Evolutionary conservation across 1,140 invertebrate genomes (phyloP).

Genomic region (Eriosoma lanigerum): DNA sequence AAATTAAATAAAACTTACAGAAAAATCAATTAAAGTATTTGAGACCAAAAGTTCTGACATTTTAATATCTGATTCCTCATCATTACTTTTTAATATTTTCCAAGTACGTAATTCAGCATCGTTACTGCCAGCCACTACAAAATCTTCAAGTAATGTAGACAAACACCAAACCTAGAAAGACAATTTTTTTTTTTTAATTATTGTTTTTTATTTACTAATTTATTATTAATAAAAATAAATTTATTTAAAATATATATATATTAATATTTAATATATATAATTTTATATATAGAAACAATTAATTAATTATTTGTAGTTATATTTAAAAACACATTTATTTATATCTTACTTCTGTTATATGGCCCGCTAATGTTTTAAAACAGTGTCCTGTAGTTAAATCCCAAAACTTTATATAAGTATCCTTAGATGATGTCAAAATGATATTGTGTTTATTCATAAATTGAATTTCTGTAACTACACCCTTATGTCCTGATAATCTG

Average conservation of each 20-base stretch:
- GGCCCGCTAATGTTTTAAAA: conserved; percentile 87
- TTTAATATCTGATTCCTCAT: conserved; percentile 60
- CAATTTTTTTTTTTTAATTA: too few relatives aligned
- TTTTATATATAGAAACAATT: too few relatives aligned
- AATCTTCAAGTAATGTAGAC: conserved; percentile 72
- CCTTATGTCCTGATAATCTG: conserved; percentile 90
- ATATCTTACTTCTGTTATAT: conserved; percentile 69
- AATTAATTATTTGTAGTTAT: too few relatives aligned
- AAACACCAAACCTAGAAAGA: conserved; percentile 79
- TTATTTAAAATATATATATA: background rate
- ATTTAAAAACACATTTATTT: conserved; percentile 41
- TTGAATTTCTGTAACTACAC: conserved; percentile 79
- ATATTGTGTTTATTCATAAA: conserved; percentile 79
- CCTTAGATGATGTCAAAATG: conserved; percentile 87
- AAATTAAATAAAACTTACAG: conserved; percentile 58
- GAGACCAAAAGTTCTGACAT: conserved; percentile 54
- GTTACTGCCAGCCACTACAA: conserved; percentile 82
- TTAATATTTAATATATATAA: background rate
- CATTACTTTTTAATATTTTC: conserved; percentile 62
- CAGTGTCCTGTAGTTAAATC: conserved; percentile 92
- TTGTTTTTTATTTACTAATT: too few relatives aligned
- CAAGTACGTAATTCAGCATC: conserved; percentile 85
- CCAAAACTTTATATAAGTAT: conserved; percentile 97
- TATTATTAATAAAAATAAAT: background rate
- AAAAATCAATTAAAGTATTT: conserved; percentile 64